Evolutionary conservation across 1,140 invertebrate genomes (phyloP).

Genomic region (roundworm (Caenorhabditis elegans)): DNA sequence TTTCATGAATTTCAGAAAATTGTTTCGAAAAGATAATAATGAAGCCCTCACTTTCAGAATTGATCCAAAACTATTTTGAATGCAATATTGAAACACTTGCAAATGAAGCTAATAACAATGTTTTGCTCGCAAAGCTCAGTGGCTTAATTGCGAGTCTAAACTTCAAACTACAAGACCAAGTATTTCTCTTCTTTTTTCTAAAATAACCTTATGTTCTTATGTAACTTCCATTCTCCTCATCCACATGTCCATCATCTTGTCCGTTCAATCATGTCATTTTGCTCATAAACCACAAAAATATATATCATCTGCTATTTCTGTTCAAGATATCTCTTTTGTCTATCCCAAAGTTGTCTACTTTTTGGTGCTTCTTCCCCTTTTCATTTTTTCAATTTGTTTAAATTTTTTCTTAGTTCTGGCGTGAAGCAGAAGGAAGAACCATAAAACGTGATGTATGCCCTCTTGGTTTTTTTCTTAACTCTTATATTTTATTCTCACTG

Average conservation of each 20-base stretch:
- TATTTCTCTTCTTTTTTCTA: not conserved
- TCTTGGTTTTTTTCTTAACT: not conserved
- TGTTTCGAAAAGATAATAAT: too few species aligned
- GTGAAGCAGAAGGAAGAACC: not conserved
- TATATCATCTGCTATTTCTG: not conserved
- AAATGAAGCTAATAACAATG: too few species aligned
- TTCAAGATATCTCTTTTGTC: not conserved
- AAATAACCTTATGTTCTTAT: not conserved
- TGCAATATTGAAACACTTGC: too few species aligned
- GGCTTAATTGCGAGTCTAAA: too few species aligned
- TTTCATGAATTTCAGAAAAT: too few species aligned
- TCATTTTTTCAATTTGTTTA: not conserved
- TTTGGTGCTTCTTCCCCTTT: not conserved
- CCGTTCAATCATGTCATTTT: not conserved
- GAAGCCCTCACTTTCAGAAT: too few species aligned
- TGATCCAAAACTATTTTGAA: too few species aligned
- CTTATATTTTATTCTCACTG: not conserved
- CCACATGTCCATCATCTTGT: not conserved
- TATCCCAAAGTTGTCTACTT: not conserved
- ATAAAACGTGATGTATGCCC: not conserved
- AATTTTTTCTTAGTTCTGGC: not conserved
- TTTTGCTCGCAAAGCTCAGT: too few species aligned
- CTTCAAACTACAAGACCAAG: too few species aligned
- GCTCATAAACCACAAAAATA: not conserved
- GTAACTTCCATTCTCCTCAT: not conserved